Base-by-base conservation (phyloP, 2,888 invertebrate genomes). In the Dendrolimus houi region DNA sequence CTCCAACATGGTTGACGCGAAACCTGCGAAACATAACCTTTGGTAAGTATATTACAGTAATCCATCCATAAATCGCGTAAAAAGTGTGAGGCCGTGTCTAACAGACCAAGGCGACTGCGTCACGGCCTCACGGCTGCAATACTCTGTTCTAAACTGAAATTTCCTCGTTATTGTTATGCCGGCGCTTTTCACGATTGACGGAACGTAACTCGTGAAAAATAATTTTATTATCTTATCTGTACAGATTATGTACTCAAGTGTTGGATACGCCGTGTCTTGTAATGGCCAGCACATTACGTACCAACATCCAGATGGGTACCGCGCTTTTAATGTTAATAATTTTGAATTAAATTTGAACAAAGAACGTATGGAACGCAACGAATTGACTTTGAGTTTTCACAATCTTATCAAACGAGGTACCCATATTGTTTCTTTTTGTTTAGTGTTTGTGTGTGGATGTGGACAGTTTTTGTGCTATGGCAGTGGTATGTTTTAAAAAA, bases 241-340 rank as follows among this genome's bases (percentile, higher is more conserved):
- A 66, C 72, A 86, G 87, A 88, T 85, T 87, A 85, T 87, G 85
- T 87, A 83, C 81, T 85, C 88, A 87, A 85, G 85, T 86, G 87
- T 80, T 69, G 75, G 75, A 74, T 81, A 75, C 73, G 12, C 47
- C 62, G 71, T 78, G 69, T 74, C 74, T 70, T 83, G 82, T 82
- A 82, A 84, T 83, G 85, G 84, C 65, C 83, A 83, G 75, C 81
- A 83, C 75, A 84, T 83, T 77, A 74, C 74, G 67, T 81, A 82
- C 74, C 78, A 80, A 67, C 79, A 77, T 71, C 72, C 76, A 67
- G 73, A 72, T 71, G 77, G 80, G 69, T 80, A 79, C 68, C 67
- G 69, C 64, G 65, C 71, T 64, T 68, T 71, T 63, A 64, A 63
- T 57, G 64, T 68, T 70, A 71, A 71, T 68, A 69, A 66, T 61